Evolutionary conservation across 2,888 invertebrate species (phyloP), one percentile per base, ranked within the genome.

Genomic region (Tenthredo mesomela): DNA sequence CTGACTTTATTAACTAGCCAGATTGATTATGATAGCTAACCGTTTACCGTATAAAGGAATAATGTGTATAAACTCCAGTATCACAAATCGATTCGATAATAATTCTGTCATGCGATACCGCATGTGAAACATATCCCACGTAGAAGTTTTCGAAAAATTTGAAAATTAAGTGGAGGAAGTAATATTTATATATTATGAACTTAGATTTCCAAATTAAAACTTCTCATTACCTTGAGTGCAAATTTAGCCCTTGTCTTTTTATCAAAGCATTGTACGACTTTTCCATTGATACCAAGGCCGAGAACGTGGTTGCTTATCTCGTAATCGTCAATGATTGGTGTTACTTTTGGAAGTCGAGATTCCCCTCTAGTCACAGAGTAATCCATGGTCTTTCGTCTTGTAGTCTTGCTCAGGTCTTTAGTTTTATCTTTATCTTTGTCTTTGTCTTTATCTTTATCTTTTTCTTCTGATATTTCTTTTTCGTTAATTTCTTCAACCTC

Each of bases 251-350:
- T 96, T 0, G 96, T 96, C 78, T 94, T 94, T 90, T 96, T 97
- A 86, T 96, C 95, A 91, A 96, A 97, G 94, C 99, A 99, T 94
- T 99, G 98, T 25, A 99, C 97, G 84, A 99, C 99, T 96, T 99
- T 99, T 87, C 99, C 99, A 94, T 99, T 99, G 89, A 99, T 99
- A 15, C 99, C 99, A 87, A 99, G 95, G 71, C 99, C 99, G 86
- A 99, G 95, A 70, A 99, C 99, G 87, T 96, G 97, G 91, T 96
- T 97, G 54, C 98, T 97, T 91, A 99, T 97, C 92, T 97, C 96
- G 94, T 98, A 99, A 94, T 99, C 98, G 87, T 98, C 97, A 78
- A 96, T 96, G 88, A 99, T 97, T 73, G 97, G 96, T 83, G 96
- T 96, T 89, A 96, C 95, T 95, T 98, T 98, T 65, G 97, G 96